Conservation (phyloP, 2,113 vertebrate genomes). For the Scytalopus superciliaris region DNA sequence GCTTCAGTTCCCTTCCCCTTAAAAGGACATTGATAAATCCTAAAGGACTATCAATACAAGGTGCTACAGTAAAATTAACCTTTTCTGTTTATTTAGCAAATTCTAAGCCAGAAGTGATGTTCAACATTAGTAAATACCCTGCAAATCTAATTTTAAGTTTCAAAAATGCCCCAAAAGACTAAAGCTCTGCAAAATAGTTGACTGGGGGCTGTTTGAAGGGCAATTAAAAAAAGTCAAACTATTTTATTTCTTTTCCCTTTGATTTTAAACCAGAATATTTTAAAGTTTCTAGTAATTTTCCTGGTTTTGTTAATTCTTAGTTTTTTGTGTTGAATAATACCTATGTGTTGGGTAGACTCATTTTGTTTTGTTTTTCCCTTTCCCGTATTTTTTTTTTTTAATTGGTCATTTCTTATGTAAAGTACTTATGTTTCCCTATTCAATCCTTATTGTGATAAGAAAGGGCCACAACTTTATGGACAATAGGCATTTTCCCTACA, state of each 20-base stretch:
- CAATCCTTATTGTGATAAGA: neutral
- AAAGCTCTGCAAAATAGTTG: neutral
- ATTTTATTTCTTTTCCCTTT: neutral
- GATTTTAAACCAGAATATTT: neutral
- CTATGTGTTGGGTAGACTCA: rapidly evolving
- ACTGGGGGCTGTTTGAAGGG: neutral
- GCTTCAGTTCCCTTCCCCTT: neutral
- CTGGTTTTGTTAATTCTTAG: rapidly evolving
- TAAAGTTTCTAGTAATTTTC: neutral
- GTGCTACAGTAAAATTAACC: neutral
- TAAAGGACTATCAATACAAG: neutral
- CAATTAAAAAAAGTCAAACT: neutral
- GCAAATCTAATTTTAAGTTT: neutral
- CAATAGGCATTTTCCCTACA: neutral
- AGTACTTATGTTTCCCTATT: neutral
- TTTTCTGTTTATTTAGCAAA: neutral
- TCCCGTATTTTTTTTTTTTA: neutral
- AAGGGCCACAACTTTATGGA: rapidly evolving
- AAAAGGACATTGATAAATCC: neutral
- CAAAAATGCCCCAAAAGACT: neutral
- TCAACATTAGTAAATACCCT: neutral
- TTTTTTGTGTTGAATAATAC: neutral
- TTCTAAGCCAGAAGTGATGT: neutral
- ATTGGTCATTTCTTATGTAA: neutral
- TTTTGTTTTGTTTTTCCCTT: neutral